phyloP scores from a whole-genome alignment of 2,888 invertebrate species.

The Harpalus rufipes region DNA sequence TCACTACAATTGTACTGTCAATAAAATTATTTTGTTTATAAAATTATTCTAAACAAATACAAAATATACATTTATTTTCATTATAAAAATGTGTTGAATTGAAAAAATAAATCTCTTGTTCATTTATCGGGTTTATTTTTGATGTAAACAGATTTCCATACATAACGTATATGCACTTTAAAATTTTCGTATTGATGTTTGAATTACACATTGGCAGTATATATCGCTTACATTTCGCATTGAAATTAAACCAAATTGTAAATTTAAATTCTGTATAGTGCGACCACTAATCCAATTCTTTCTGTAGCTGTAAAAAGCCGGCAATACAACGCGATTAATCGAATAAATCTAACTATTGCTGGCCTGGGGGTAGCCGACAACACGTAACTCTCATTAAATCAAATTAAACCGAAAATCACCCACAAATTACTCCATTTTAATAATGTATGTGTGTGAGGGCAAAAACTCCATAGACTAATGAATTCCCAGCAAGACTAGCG shows the following conservation, averaged over 20 bases:
- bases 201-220: neutral
- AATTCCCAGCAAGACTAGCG: neutral
- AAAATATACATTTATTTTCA: too few species aligned
- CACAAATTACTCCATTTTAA: constrained; percentile 47
- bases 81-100: too few species aligned
- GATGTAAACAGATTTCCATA: too few species aligned
- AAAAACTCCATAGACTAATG: constrained; percentile 26
- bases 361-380: constrained; percentile 1
- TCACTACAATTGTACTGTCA: too few species aligned
- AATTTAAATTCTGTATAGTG: constrained; percentile 12
- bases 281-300: constrained; percentile 36
- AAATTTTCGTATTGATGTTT: neutral
- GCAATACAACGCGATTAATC: constrained; percentile 26
- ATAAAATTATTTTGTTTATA: too few species aligned
- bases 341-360: constrained; percentile 45
- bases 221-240: constrained; percentile 20
- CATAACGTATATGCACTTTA: too few species aligned
- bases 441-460: constrained; percentile 26
- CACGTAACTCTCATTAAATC: constrained; percentile 45
- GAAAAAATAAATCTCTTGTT: too few species aligned
- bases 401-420: constrained; percentile 35
- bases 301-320: constrained; percentile 11
- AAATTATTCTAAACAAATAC: too few species aligned
- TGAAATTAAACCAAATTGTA: constrained; percentile 19
- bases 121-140: too few species aligned